Conservation (phyloP, 1,140 invertebrate genomes). For the Bradynema listronoti region DNA sequence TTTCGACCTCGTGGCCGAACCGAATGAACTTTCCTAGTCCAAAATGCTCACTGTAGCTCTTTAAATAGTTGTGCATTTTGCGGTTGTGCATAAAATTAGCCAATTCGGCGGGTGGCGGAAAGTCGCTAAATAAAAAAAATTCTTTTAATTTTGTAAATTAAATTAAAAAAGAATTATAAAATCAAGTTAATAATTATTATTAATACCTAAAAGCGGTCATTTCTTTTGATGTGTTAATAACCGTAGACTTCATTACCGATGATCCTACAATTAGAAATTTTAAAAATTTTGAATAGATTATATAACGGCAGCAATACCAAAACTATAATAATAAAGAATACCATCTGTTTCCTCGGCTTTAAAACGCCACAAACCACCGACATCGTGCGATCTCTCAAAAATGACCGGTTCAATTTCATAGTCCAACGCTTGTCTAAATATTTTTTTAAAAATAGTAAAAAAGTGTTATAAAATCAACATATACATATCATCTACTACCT, state of each 20-base stretch:
- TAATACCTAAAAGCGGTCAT: constrained; percentile 57
- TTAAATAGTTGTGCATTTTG: constrained; percentile 59
- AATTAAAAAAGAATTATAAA: constrained; percentile 25
- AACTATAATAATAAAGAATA: no score
- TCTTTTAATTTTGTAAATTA: constrained; percentile 59
- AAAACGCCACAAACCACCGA: constrained; percentile 59
- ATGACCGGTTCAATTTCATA: constrained; percentile 52
- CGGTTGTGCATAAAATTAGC: constrained; percentile 61
- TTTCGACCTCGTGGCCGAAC: constrained; percentile 50
- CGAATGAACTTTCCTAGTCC: constrained; percentile 53
- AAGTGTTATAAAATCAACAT: no score
- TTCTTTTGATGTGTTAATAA: constrained; percentile 61
- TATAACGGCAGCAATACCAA: no score
- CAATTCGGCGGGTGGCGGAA: constrained; percentile 59
- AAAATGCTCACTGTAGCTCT: constrained; percentile 59
- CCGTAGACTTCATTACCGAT: constrained; percentile 60
- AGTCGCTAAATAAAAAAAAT: constrained; percentile 55
- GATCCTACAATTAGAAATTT: constrained; percentile 32
- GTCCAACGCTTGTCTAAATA: constrained; percentile 37
- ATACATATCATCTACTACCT: no score
- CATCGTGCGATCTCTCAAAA: constrained; percentile 58
- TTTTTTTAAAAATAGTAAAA: not conserved
- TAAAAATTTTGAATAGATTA: not conserved
- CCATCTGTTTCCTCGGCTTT: constrained; percentile 33
- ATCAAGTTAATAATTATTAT: not conserved